Base-by-base conservation (phyloP, 1,140 invertebrate genomes). In the Anadara kagoshimensis region DNA sequence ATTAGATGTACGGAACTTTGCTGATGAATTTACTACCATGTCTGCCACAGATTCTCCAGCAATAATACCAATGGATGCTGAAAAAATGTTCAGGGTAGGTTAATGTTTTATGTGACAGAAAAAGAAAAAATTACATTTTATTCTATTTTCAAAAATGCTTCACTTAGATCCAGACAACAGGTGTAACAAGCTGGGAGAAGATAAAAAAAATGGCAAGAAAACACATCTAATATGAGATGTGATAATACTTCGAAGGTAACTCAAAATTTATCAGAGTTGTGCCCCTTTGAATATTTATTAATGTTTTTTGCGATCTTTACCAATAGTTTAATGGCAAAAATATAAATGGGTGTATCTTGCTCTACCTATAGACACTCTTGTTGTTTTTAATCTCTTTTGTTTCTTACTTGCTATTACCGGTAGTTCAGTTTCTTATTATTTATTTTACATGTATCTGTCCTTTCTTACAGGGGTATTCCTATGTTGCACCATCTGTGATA, bases 11-110 rank as follows among this genome's bases (percentile, higher is more conserved):
- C 96, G 95, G 83, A 98, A 98, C 90, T 99, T 99, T 90, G 95
- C 96, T 36, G 95, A 96, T 74, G 97, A 99, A 90, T 99, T 99
- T 86, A 99, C 97, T 0, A 93, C 93, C 77, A 96, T 97, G 93
- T 91, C 92, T 58, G 94, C 95, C 4, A 93, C 94, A 1, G 96
- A 98, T 88, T 97, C 95, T n/a, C 96, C 96, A 0, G 95, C 94
- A 5, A 92, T 95, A 54, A 92, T 94, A 24, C 96, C 96, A 22
- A 76, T 87, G 20, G 94, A 96, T 86, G 93, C 93, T 78, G 94
- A 96, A 78, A 95, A 95, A 86, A 92, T 97, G 47, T 99, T 98
- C 87, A 93, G 95, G 92, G 94, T 93, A 81, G 79, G 80, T 43
- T n/a, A 29, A 57, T 78, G 1, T 11, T 36, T 36, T 36, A 36